phyloP scores from a whole-genome alignment of 1,140 invertebrate species.

The Dreissena polymorpha region DNA sequence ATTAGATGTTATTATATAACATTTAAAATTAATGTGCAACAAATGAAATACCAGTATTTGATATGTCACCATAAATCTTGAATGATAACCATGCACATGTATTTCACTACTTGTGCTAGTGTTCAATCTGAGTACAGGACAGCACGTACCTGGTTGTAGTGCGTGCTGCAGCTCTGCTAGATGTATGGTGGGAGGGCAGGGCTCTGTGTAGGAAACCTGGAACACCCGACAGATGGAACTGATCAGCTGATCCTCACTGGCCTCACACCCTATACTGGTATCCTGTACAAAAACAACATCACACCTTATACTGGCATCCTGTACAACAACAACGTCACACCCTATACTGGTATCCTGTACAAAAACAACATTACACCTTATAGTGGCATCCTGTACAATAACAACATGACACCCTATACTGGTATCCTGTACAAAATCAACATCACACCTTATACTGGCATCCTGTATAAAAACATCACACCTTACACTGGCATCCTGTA shows the following conservation, averaged over 20 bases:
- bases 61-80: too few species aligned
- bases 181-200: conserved; percentile 82
- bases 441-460: too few species aligned
- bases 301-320: conserved; percentile 71
- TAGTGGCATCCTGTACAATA: conserved; percentile 74
- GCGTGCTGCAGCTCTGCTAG: conserved; percentile 84
- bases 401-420: conserved; percentile 75
- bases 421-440: conserved; percentile 64
- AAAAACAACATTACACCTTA: conserved; percentile 1
- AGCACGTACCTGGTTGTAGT: conserved; percentile 49
- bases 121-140: too few species aligned
- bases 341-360: conserved; percentile 74
- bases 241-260: conserved; percentile 75
- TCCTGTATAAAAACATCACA: conserved; percentile 76
- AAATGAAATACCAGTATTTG: too few species aligned
- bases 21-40: too few species aligned
- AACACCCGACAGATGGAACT: conserved; percentile 73
- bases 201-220: conserved; percentile 74
- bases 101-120: too few species aligned
- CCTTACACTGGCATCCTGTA: conserved; percentile 74
- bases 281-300: conserved; percentile 65
- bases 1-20: too few species aligned
- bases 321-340: conserved; percentile 75
- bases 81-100: too few species aligned
- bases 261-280: conserved; percentile 74